Percentiles rank a stretch among this genome's conserved stretches.
phyloP scores from a whole-genome alignment of 2,797 vertebrate genomes.

The Pantherophis vulpinus region DNA sequence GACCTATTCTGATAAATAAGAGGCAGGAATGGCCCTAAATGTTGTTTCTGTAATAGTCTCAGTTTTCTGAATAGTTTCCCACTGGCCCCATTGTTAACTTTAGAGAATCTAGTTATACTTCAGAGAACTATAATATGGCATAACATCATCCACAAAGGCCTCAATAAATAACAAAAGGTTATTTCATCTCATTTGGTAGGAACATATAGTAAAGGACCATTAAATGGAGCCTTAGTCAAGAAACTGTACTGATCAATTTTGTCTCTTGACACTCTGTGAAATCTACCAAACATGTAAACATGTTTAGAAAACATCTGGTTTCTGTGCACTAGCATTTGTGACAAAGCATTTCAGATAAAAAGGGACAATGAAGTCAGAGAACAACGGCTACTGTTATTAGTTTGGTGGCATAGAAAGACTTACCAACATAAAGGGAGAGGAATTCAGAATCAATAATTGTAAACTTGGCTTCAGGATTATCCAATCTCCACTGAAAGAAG shows the following conservation, averaged over 20 bases:
- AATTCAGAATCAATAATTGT: constrained; percentile 79
- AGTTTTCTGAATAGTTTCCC: neutral
- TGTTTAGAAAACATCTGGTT: neutral
- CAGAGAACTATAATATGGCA: neutral
- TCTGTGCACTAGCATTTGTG: constrained; percentile 1
- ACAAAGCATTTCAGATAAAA: neutral
- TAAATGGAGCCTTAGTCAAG: neutral
- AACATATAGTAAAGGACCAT: neutral
- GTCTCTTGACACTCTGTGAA: constrained; percentile 1
- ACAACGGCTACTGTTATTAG: constrained; percentile 1
- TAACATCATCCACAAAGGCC: neutral
- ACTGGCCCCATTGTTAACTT: neutral
- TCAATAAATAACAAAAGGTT: too few species aligned
- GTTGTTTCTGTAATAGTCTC: neutral
- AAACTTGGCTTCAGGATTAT: constrained; percentile 73
- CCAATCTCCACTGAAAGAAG: constrained; percentile 83
- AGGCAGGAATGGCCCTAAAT: neutral
- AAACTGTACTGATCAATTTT: neutral
- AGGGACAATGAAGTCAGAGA: constrained; percentile 14
- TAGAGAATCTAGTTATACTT: neutral
- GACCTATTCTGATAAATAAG: neutral
- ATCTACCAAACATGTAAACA: neutral
- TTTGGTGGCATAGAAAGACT: constrained; percentile 62
- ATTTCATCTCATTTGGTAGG: neutral
- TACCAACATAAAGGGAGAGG: constrained; percentile 90